These are phyloP conservation scores for Pipistrellus pygmaeus DNA, from an alignment of 2,797 vertebrate genomes.

Conservation along the genomic window DNA sequence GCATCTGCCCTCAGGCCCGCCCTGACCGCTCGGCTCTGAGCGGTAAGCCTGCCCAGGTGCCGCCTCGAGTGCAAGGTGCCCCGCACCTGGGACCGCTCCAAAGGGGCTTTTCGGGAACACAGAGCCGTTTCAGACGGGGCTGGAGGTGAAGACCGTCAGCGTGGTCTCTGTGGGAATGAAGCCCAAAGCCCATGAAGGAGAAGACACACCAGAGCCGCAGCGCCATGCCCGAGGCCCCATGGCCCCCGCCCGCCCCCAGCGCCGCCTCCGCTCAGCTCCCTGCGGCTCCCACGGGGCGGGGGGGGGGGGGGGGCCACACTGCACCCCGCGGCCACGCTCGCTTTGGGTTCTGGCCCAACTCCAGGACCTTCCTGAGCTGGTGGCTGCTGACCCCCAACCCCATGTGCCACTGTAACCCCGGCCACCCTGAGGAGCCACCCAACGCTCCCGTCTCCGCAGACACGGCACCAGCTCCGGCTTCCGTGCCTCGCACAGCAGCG, in stretches of 20 bases:
- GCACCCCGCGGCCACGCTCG: not conserved
- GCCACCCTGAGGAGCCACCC: not conserved
- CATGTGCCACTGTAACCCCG: rapidly evolving
- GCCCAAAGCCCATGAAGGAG: not conserved
- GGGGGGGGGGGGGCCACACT: rapidly evolving
- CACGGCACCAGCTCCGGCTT: rapidly evolving
- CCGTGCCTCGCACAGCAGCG: not conserved
- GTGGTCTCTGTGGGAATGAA: not conserved
- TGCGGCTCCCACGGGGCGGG: rapidly evolving
- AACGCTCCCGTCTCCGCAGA: not conserved
- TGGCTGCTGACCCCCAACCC: not conserved
- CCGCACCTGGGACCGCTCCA: not conserved
- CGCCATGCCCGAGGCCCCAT: rapidly evolving
- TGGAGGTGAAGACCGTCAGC: not conserved
- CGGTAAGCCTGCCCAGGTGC: not conserved
- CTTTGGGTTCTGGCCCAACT: no score
- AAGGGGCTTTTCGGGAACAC: not conserved
- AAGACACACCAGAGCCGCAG: not conserved
- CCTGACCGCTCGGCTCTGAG: rapidly evolving
- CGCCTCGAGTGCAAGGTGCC: no score
- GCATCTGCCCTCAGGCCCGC: not conserved
- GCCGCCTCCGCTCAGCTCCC: rapidly evolving
- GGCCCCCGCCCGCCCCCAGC: not conserved
- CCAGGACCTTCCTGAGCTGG: not conserved
- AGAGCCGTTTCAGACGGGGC: not conserved